phyloP scores from a whole-genome alignment of 2,888 invertebrate genomes.

The Mythimna lalbum region DNA sequence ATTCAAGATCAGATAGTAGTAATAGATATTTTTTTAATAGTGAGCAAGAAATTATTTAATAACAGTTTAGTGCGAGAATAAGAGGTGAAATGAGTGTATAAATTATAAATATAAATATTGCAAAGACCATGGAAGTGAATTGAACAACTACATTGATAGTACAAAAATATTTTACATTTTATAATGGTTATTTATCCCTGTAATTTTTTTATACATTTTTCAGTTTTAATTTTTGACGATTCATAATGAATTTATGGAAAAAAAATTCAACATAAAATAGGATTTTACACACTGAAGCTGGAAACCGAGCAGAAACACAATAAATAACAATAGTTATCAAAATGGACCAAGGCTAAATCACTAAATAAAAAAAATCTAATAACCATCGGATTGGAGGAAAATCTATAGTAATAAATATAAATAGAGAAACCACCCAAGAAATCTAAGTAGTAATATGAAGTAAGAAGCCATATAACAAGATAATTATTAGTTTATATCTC shows the following conservation, averaged over 20 bases:
- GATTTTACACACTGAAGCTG: not conserved
- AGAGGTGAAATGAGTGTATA: not conserved
- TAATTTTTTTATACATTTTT: slow-evolving; percentile 39
- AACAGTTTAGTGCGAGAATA: slow-evolving; percentile 7
- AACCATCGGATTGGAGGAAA: slow-evolving; percentile 2
- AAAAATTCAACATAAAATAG: not conserved
- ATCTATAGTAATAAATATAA: slow-evolving; percentile 19
- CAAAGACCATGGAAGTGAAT: slow-evolving; percentile 1
- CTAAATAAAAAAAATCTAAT: not conserved
- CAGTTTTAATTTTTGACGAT: slow-evolving; percentile 6
- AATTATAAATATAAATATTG: not conserved
- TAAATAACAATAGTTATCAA: not conserved
- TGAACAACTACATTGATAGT: slow-evolving; percentile 15
- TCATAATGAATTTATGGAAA: slow-evolving; percentile 25
- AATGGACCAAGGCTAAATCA: not conserved
- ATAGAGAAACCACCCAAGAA: slow-evolving; percentile 41
- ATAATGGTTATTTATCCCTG: slow-evolving; percentile 23
- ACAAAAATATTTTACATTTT: slow-evolving; percentile 16
- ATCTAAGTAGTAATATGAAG: slow-evolving; percentile 27
- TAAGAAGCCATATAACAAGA: slow-evolving; percentile 43
- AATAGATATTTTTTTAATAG: slow-evolving; percentile 27
- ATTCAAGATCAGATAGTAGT: slow-evolving; percentile 50
- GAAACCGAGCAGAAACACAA: not conserved
- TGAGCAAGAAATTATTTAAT: slow-evolving; percentile 15
- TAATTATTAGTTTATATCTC: slow-evolving; percentile 29